Conservation (phyloP, 2,113 vertebrate species). For the Syrrhaptes paradoxus region DNA sequence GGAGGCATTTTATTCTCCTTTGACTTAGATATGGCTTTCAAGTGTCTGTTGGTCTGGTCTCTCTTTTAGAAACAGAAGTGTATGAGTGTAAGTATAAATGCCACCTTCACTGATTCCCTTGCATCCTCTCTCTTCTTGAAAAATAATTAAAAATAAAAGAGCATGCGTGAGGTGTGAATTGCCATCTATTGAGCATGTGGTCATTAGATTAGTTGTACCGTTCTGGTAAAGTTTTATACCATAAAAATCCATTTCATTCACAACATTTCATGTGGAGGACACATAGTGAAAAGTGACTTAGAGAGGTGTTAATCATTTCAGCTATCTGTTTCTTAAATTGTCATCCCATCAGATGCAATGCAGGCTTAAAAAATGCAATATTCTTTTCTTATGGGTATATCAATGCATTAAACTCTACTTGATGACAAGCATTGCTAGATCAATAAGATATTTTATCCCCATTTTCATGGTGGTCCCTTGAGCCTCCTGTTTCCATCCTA, state of each 20-base stretch:
- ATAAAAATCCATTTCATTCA: slow-evolving; percentile 25
- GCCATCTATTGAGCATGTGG: background rate
- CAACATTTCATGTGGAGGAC: background rate
- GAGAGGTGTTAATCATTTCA: slow-evolving; percentile 11
- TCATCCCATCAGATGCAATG: background rate
- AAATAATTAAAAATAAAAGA: slow-evolving; percentile 50
- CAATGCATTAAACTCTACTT: slow-evolving; percentile 42
- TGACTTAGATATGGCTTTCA: slow-evolving; percentile 27
- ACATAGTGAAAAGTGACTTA: background rate
- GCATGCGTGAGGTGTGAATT: background rate
- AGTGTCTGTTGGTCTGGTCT: background rate
- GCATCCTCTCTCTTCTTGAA: background rate
- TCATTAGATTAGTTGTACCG: background rate
- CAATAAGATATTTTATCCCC: slow-evolving; percentile 71
- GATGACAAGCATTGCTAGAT: slow-evolving; percentile 47
- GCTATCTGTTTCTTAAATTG: slow-evolving; percentile 8
- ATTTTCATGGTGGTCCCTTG: slow-evolving; percentile 48
- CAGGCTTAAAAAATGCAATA: background rate
- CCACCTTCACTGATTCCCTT: background rate
- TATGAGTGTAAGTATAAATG: background rate
- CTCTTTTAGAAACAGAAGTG: slow-evolving; percentile 6
- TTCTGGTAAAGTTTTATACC: background rate
- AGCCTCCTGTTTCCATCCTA: slow-evolving; percentile 28
- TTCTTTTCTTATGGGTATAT: slow-evolving; percentile 19
- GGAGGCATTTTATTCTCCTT: slow-evolving; percentile 20